Conservation (phyloP, 2,113 vertebrate species). For the Grammatotria lemairii region DNA sequence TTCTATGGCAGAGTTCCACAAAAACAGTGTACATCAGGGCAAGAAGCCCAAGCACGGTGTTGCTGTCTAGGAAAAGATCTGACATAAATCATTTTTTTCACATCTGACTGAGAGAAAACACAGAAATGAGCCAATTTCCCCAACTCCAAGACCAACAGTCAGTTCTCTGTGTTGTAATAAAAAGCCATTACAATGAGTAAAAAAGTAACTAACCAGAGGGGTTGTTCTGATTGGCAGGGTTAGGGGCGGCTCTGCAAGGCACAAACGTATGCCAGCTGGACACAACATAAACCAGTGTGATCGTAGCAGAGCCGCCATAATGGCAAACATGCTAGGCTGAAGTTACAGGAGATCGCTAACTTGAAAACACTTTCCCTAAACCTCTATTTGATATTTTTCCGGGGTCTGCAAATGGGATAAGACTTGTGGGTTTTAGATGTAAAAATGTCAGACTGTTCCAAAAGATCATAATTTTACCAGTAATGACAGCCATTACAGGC, state of each 20-base stretch:
- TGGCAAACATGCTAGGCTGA: neutral
- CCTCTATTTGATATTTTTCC: neutral
- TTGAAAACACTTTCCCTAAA: neutral
- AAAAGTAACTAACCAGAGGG: neutral
- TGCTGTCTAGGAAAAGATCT: neutral
- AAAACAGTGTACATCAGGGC: neutral
- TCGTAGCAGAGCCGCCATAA: neutral
- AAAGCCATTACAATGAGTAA: neutral
- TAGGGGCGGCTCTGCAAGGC: neutral
- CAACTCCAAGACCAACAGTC: neutral
- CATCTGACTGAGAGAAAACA: neutral
- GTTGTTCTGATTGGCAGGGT: neutral
- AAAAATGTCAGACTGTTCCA: neutral
- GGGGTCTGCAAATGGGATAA: neutral
- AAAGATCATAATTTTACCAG: neutral
- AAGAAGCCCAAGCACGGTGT: neutral
- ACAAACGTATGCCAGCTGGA: accelerated
- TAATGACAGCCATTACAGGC: neutral
- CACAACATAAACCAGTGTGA: neutral
- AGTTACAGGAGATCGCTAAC: neutral
- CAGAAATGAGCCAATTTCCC: neutral
- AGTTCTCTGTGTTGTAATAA: neutral
- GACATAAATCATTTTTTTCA: neutral
- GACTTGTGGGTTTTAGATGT: neutral
- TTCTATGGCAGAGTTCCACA: neutral